phyloP scores from a whole-genome alignment of 1,140 invertebrate genomes.

The Drosophila grimshawi region DNA sequence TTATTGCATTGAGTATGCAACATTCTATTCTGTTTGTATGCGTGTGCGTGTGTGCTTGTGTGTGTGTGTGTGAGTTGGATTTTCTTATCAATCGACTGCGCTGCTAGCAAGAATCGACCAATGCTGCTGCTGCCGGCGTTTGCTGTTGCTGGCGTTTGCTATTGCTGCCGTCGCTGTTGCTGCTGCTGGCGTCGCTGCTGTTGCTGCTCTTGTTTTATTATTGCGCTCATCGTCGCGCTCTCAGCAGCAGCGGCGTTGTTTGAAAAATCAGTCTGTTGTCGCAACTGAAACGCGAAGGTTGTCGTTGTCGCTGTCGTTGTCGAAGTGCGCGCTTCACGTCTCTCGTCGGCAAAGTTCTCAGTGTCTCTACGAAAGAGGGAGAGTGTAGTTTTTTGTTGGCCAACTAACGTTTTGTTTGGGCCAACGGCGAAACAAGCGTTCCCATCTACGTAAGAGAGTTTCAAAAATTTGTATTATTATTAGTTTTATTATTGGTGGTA shows the following conservation, averaged over 20 bases:
- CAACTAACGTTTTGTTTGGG: constrained; percentile 61
- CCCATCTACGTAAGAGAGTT: constrained; percentile 61
- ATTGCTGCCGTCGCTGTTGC: not conserved
- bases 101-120: constrained; percentile 5
- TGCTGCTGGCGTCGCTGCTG: not conserved
- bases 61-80: not conserved
- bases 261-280: constrained; percentile 49
- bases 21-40: not conserved
- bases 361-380: constrained; percentile 1
- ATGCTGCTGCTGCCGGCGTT: constrained; percentile 20
- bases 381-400: constrained; percentile 47
- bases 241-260: constrained; percentile 18
- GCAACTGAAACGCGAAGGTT: constrained; percentile 60
- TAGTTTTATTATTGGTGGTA: constrained; percentile 34
- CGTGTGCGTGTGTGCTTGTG: too few relatives aligned
- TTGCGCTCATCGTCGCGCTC: constrained; percentile 6
- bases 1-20: constrained; percentile 6
- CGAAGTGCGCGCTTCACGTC: constrained; percentile 22
- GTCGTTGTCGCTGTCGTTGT: constrained; percentile 12
- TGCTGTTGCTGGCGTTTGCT: constrained; percentile 2
- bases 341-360: constrained; percentile 37
- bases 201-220: constrained; percentile 9
- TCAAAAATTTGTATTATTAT: constrained; percentile 27
- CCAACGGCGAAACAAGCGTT: constrained; percentile 9
- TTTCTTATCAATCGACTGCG: constrained; percentile 31